Evolutionary conservation across 92 coral and sea anemone genomes (phyloP).

Genomic region (Porites lobata): DNA sequence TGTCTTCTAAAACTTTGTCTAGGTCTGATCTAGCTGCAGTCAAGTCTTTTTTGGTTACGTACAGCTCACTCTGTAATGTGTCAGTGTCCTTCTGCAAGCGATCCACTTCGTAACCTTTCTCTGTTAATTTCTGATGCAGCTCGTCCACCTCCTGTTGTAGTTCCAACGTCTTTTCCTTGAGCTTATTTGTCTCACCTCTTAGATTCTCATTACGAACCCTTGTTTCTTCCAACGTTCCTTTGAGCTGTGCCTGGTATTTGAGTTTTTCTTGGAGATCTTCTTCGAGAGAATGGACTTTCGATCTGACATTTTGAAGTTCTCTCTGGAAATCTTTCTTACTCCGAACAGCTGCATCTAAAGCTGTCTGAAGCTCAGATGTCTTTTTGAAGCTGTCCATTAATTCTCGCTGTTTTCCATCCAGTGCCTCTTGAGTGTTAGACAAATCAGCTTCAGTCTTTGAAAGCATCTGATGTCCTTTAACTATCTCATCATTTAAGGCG

Average conservation of each 20-base stretch:
- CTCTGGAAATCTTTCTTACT: conserved; percentile 86
- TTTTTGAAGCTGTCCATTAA: conserved; percentile 90
- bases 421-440: conserved; percentile 76
- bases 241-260: conserved; percentile 90
- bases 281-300: conserved; percentile 78
- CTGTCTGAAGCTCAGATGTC: conserved; percentile 88
- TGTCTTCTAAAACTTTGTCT: conserved; percentile 78
- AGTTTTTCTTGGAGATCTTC: conserved; percentile 90
- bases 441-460: conserved; percentile 75
- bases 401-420: conserved; percentile 82
- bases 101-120: conserved; percentile 78
- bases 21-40: conserved; percentile 72
- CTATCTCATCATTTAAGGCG: conserved; percentile 80
- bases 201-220: conserved; percentile 87
- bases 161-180: conserved; percentile 84
- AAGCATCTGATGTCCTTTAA: conserved; percentile 79
- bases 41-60: conserved; percentile 77
- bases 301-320: conserved; percentile 77
- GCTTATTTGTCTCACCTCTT: conserved; percentile 88
- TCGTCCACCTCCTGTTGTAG: conserved; percentile 83
- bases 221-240: conserved; percentile 85
- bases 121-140: conserved; percentile 72
- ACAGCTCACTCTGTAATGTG: conserved; percentile 72
- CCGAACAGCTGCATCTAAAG: conserved; percentile 81
- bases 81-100: conserved; percentile 84